Evolutionary conservation across 1,140 invertebrate species (phyloP).

Genomic region (Drosophila micromelanica): DNA sequence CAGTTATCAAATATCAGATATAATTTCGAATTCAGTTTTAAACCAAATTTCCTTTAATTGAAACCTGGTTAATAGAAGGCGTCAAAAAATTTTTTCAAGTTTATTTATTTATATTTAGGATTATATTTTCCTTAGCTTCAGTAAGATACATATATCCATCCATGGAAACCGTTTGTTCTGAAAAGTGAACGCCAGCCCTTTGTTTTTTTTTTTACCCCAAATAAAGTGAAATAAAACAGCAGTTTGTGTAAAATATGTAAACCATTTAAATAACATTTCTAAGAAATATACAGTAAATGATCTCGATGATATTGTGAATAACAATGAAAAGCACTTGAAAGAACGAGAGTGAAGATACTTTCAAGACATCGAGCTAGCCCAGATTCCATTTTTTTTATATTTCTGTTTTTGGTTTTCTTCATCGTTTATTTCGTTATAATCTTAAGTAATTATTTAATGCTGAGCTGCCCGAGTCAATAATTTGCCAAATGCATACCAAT

Average conservation of each 20-base stretch:
- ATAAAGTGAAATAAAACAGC: background rate
- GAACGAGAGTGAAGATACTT: constrained; percentile 24
- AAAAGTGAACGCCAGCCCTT: too few relatives aligned
- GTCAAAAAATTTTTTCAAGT: too few relatives aligned
- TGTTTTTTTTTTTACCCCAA: background rate
- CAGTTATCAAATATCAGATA: too few relatives aligned
- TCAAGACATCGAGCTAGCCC: constrained; percentile 5
- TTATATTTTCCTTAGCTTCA: too few relatives aligned
- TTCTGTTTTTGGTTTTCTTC: background rate
- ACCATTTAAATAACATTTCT: constrained; percentile 52
- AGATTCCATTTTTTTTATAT: background rate
- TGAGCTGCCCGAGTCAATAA: constrained; percentile 10
- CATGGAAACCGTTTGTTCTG: too few relatives aligned
- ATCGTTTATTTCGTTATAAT: background rate
- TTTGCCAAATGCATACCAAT: constrained; percentile 38
- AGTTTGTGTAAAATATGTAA: constrained; percentile 42
- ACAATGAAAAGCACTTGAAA: constrained; percentile 33
- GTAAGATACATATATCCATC: too few relatives aligned
- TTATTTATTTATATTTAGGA: too few relatives aligned
- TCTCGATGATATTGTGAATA: constrained; percentile 28
- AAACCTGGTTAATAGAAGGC: too few relatives aligned
- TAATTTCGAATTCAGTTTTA: too few relatives aligned
- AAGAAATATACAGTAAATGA: constrained; percentile 51
- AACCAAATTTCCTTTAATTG: too few relatives aligned
- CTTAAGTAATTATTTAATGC: background rate